A percentile compares a stretch with the other conserved stretches of the same genome.
These are phyloP conservation scores for Campoletis sonorensis DNA, from an alignment of 1,140 invertebrate genomes.

Conservation along the genomic window DNA sequence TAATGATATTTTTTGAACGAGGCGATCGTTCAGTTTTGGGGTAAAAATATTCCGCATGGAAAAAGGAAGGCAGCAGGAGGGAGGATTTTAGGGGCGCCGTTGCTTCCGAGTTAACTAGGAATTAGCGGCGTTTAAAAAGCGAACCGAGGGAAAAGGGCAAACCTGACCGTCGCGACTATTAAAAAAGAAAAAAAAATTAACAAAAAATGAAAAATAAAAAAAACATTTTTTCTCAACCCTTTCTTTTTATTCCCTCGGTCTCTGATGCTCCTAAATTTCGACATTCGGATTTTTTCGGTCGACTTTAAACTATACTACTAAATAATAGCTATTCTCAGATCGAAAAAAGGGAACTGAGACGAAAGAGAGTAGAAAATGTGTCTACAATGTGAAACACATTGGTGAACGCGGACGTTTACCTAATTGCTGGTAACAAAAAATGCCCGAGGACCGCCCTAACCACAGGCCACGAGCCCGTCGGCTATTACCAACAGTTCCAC, in stretches of 20 bases:
- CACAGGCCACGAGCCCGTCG: slow-evolving; percentile 71
- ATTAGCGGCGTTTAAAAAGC: slow-evolving; percentile 68
- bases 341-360: slow-evolving; percentile 31
- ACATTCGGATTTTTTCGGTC: slow-evolving; percentile 38
- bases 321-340: slow-evolving; percentile 70
- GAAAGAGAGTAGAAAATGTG: slow-evolving; percentile 56
- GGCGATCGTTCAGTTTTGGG: neutral
- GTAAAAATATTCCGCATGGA: slow-evolving; percentile 1
- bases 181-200: too few relatives aligned
- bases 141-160: slow-evolving; percentile 41
- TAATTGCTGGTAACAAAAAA: slow-evolving; percentile 75
- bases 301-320: slow-evolving; percentile 72
- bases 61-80: too few relatives aligned
- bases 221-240: slow-evolving; percentile 26
- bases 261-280: slow-evolving; percentile 9
- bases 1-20: neutral
- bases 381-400: slow-evolving; percentile 70
- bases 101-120: slow-evolving; percentile 64
- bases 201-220: too few relatives aligned
- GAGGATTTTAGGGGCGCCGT: neutral
- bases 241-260: slow-evolving; percentile 22
- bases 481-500: slow-evolving; percentile 57
- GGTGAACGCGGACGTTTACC: slow-evolving; percentile 70
- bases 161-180: slow-evolving; percentile 29
- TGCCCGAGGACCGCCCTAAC: slow-evolving; percentile 73